These are phyloP conservation scores for Oncorhynchus clarkii DNA, from an alignment of 2,113 vertebrate species.

Conservation along the genomic window DNA sequence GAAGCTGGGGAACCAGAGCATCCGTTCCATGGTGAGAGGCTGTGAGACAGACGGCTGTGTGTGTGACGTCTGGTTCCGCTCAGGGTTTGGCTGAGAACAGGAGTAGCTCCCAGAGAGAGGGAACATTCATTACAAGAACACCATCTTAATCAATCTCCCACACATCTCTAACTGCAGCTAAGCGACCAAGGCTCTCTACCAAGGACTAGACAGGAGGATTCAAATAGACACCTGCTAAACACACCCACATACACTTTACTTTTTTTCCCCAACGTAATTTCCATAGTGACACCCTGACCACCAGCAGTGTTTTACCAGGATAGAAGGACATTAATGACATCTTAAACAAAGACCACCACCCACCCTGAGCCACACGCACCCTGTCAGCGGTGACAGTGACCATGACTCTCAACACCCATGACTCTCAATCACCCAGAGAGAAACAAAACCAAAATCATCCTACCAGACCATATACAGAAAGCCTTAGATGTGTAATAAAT, in stretches of 20 bases:
- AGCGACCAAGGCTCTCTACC: conserved; percentile 4
- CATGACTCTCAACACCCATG: not conserved
- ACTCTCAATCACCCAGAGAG: not conserved
- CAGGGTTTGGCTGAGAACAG: conserved; percentile 19
- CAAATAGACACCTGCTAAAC: not conserved
- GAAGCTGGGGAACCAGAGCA: conserved; percentile 24
- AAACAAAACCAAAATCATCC: not conserved
- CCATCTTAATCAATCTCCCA: conserved; percentile 43
- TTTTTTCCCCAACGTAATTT: not conserved
- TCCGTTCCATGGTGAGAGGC: conserved; percentile 5
- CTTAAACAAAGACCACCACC: conserved; percentile 38
- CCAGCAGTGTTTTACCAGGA: not conserved
- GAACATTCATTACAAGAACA: conserved; percentile 37
- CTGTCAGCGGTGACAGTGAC: not conserved
- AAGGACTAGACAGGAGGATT: not conserved
- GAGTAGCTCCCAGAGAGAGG: conserved; percentile 27
- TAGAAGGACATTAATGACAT: conserved; percentile 42
- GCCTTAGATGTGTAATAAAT: not conserved
- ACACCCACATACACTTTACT: not conserved
- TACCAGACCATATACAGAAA: not conserved
- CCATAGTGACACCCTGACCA: not conserved
- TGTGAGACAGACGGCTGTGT: not conserved
- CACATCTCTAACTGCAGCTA: not conserved
- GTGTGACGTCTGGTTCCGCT: conserved; percentile 30
- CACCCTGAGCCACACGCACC: not conserved